A percentile compares a stretch with the other conserved stretches of the same genome.
Evolutionary conservation across 2,888 invertebrate species (phyloP).

Genomic region (Margaritifera margaritifera): DNA sequence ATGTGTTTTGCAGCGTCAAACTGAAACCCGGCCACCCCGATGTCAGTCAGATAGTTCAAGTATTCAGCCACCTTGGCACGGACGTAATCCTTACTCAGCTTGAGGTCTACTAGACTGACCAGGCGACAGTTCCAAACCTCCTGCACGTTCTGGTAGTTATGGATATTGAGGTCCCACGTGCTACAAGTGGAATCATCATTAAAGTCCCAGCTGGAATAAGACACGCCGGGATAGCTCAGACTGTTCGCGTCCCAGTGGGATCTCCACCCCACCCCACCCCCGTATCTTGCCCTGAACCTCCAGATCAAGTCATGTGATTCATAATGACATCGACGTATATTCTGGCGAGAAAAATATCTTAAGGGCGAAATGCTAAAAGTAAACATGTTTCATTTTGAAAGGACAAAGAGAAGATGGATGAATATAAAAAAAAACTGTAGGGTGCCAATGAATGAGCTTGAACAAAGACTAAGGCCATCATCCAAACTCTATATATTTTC

Average conservation of each 20-base stretch:
- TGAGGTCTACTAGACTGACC: slow-evolving; percentile 83
- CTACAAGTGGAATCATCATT: slow-evolving; percentile 74
- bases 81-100: slow-evolving; percentile 77
- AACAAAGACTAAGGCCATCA: too few relatives aligned
- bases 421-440: too few relatives aligned
- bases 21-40: slow-evolving; percentile 76
- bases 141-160: slow-evolving; percentile 48
- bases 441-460: too few relatives aligned
- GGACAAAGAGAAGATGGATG: too few relatives aligned
- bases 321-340: slow-evolving; percentile 87
- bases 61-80: slow-evolving; percentile 50
- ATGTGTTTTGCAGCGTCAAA: slow-evolving; percentile 69
- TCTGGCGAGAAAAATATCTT: slow-evolving; percentile 72
- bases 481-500: too few relatives aligned
- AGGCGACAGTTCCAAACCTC: slow-evolving; percentile 80
- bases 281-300: slow-evolving; percentile 75
- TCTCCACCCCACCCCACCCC: too few relatives aligned
- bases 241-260: slow-evolving; percentile 58
- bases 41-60: slow-evolving; percentile 61
- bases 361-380: neutral
- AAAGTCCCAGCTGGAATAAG: slow-evolving; percentile 79
- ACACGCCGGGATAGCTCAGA: slow-evolving; percentile 71
- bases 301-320: slow-evolving; percentile 86
- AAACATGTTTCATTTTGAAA: too few relatives aligned
- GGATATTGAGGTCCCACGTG: slow-evolving; percentile 62